Evolutionary conservation across 1,140 invertebrate species (phyloP).

Genomic region (Anagrus nilaparvatae): DNA sequence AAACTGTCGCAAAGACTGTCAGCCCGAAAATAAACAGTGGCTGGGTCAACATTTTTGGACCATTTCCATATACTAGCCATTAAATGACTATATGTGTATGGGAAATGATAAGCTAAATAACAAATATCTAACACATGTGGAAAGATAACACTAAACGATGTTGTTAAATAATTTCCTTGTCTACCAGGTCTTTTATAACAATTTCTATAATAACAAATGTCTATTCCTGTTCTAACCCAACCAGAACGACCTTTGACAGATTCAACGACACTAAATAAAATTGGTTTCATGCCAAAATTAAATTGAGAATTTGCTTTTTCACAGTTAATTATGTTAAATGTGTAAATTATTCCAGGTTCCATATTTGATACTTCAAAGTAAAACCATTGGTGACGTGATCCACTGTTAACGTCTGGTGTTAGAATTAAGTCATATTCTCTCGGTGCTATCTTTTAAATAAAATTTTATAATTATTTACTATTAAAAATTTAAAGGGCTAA

Average conservation of each 20-base stretch:
- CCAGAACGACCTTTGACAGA: conserved; percentile 52
- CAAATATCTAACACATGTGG: conserved; percentile 69
- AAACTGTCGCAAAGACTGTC: conserved; percentile 65
- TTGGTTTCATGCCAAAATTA: conserved; percentile 86
- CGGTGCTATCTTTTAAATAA: conserved; percentile 48
- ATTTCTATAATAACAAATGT: conserved; percentile 76
- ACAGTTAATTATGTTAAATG: conserved; percentile 87
- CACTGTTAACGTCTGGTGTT: conserved; percentile 76
- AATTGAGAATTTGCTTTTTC: conserved; percentile 84
- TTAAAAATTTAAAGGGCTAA: background rate
- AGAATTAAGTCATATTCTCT: conserved; percentile 80
- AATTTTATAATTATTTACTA: background rate
- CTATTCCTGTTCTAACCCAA: conserved; percentile 64
- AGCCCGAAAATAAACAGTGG: conserved; percentile 45
- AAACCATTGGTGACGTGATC: conserved; percentile 81
- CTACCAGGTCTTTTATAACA: conserved; percentile 48
- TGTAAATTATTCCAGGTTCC: conserved; percentile 58
- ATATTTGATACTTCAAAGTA: conserved; percentile 86
- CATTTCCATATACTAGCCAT: conserved; percentile 58
- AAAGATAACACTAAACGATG: conserved; percentile 75
- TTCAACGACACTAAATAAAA: conserved; percentile 76
- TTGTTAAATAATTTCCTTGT: conserved; percentile 63
- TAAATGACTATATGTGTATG: conserved; percentile 76
- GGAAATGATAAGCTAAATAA: conserved; percentile 86
- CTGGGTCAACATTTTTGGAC: conserved; percentile 33